Conservation (phyloP, 2,888 invertebrate genomes). For the Ophioninae sp. region DNA sequence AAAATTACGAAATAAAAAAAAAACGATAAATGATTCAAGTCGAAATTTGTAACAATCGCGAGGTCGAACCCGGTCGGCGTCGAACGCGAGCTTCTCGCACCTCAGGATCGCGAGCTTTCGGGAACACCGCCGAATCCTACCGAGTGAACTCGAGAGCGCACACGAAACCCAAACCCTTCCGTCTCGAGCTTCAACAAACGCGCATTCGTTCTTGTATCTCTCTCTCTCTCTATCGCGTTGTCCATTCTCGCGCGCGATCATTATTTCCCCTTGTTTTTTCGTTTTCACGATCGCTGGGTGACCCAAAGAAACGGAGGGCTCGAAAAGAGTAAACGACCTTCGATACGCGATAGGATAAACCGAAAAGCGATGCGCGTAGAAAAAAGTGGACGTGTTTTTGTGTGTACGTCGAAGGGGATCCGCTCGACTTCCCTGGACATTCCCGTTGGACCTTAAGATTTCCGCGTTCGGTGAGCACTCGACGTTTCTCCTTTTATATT, state of each 20-base stretch:
- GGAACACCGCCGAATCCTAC: slow-evolving; percentile 32
- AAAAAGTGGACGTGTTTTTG: slow-evolving; percentile 22
- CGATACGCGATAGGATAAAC: background rate
- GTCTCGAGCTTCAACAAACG: background rate
- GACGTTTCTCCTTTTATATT: background rate
- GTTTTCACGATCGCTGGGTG: background rate
- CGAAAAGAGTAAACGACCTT: too few species aligned
- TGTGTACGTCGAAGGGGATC: slow-evolving; percentile 26
- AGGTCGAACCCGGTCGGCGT: background rate
- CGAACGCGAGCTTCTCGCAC: slow-evolving; percentile 16
- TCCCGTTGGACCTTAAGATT: slow-evolving; percentile 19
- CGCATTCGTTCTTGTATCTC: slow-evolving; percentile 2
- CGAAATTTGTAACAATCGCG: background rate
- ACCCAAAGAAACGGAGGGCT: background rate
- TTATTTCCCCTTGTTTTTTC: background rate
- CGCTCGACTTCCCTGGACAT: slow-evolving; percentile 9
- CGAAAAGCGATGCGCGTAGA: background rate
- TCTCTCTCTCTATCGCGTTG: slow-evolving; percentile 4
- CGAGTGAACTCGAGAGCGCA: slow-evolving; percentile 39
- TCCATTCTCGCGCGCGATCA: background rate
- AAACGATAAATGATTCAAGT: too few species aligned
- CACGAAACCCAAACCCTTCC: background rate
- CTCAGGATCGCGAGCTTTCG: slow-evolving; percentile 42
- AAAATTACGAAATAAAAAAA: too few species aligned
- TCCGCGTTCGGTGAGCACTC: slow-evolving; percentile 20